phyloP scores from a whole-genome alignment of 2,888 invertebrate species.

The Phortica magna region DNA sequence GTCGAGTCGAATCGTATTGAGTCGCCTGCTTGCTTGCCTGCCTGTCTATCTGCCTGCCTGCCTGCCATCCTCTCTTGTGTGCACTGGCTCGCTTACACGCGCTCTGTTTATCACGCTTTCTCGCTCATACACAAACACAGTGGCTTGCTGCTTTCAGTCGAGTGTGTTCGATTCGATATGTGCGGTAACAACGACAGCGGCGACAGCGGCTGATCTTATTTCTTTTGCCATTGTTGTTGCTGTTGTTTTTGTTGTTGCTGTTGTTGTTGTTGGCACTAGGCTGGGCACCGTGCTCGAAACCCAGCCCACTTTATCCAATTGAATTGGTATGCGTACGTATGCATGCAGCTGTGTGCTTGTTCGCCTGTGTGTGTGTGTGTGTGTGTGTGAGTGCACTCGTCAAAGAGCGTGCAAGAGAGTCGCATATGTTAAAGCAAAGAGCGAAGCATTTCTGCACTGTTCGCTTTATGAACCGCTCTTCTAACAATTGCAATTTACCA shows the following conservation, averaged over 20 bases:
- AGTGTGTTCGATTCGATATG: constrained; percentile 21
- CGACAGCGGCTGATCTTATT: constrained; percentile 45
- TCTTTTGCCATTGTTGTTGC: constrained; percentile 22
- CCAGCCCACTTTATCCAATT: constrained; percentile 58
- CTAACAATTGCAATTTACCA: background rate
- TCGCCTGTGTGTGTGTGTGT: constrained; percentile 28
- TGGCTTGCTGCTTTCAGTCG: background rate
- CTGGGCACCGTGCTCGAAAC: constrained; percentile 41
- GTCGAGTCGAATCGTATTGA: background rate
- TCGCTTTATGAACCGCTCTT: background rate
- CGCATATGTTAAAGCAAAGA: background rate
- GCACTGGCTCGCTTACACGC: background rate
- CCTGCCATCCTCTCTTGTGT: background rate
- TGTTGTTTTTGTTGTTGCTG: constrained; percentile 43
- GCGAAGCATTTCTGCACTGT: background rate
- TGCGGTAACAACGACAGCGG: background rate
- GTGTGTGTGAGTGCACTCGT: constrained; percentile 16
- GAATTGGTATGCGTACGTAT: constrained; percentile 36
- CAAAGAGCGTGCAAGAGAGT: constrained; percentile 6
- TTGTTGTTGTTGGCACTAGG: constrained; percentile 32
- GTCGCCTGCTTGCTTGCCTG: background rate
- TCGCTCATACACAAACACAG: background rate
- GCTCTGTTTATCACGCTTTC: constrained; percentile 1
- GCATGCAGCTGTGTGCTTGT: constrained; percentile 24
- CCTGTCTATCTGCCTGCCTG: background rate